Evolutionary conservation across 2,888 invertebrate genomes (phyloP), one percentile per base, ranked within the genome.

Genomic region (Lepeophtheirus nordmannii): DNA sequence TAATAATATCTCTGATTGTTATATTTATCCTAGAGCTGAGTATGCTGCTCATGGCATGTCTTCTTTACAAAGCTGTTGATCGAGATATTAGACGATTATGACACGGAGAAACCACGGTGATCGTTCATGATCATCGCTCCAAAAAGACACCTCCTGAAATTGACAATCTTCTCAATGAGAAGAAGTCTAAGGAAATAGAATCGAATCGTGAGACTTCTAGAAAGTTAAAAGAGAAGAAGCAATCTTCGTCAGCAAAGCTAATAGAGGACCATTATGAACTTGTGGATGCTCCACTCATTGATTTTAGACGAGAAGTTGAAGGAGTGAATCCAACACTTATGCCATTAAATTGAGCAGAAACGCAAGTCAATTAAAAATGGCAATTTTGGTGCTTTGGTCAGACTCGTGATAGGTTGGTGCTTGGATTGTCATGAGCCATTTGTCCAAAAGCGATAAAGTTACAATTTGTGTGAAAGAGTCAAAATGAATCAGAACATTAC

Each of bases 51-150:
- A 37, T 60, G 37, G 60, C n/a, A 20, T 10, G 20, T 3, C 30
- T 23, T 37, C 60, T 60, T 30, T 37, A 38, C 37, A 22, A 37
- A n/a, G 60, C 60, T 30, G 60, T 60, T 10, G 60, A 60, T 14
- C 60, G 60, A 14, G 60, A 60, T 37, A 30, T 60, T 17, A 46
- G 8, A 17, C n/a, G 53, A 14, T 46, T 17, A n/a, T 46, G 53
- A 46, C 53, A 46, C 53, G 53, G 53, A 14, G n/a, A n/a, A 14
- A 14, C 53, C 2, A 14, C n/a, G n/a, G 53, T 46, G n/a, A 46
- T 46, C 8, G n/a, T 46, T n/a, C 14, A 17, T 5, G 53, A 46
- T 14, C n/a, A 14, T 17, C 53, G 53, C 8, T 46, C 53, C 53
- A 46, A 46, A 46, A 46, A 46, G 53, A n/a, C 53, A 14, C 17